These are phyloP conservation scores for Campodea augens DNA, from an alignment of 1,140 invertebrate species.

Conservation along the genomic window DNA sequence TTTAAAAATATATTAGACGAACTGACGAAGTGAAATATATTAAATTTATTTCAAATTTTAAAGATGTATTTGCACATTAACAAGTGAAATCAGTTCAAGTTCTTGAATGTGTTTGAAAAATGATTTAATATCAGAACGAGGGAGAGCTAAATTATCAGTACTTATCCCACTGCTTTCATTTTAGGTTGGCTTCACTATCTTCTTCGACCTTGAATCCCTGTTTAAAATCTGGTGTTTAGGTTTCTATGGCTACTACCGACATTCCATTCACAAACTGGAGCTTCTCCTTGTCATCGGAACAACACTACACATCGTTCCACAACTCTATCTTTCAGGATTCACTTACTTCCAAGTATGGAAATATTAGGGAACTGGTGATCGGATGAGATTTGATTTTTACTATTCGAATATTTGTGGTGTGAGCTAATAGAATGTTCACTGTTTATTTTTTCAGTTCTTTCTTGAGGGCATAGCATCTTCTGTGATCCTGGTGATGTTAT, in stretches of 20 bases:
- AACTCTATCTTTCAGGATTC: conserved; percentile 75
- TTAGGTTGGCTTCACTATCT: conserved; percentile 74
- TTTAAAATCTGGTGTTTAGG: conserved; percentile 98
- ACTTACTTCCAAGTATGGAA: conserved; percentile 81
- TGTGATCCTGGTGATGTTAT: too few species aligned
- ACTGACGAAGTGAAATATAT: too few species aligned
- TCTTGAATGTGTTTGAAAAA: neutral
- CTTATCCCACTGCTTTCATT: conserved; percentile 16
- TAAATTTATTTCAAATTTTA: too few species aligned
- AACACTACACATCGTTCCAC: conserved; percentile 79
- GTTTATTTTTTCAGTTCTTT: too few species aligned
- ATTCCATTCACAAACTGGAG: conserved; percentile 97
- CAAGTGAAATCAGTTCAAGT: too few species aligned
- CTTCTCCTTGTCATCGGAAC: conserved; percentile 85
- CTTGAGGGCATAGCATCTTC: too few species aligned
- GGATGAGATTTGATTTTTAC: neutral
- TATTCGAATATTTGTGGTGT: too few species aligned
- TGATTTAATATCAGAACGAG: conserved; percentile 2
- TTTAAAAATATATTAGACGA: too few species aligned
- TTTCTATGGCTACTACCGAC: conserved; percentile 79
- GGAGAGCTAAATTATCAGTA: too few species aligned
- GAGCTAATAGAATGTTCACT: too few species aligned
- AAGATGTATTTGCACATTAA: too few species aligned
- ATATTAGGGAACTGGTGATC: neutral
- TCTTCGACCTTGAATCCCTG: conserved; percentile 84